A percentile compares a stretch with the other conserved stretches of the same genome.
Conservation (phyloP, 2,797 vertebrate genomes). For the Chiroxiphia lanceolata region DNA sequence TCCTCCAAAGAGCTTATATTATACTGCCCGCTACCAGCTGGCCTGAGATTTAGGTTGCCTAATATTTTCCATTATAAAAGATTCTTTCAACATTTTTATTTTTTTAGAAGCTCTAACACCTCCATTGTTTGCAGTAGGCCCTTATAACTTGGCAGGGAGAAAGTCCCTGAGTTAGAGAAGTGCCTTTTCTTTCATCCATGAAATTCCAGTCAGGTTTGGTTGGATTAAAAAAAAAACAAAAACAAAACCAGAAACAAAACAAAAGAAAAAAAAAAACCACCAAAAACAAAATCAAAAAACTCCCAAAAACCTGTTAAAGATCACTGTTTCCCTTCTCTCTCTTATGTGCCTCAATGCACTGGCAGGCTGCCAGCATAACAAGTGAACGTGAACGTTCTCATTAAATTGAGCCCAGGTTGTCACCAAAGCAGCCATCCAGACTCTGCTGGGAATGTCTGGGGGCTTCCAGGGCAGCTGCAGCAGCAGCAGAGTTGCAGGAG, state of each 20-base stretch:
- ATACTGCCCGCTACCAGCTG: conserved; percentile 57
- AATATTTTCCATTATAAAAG: conserved; percentile 68
- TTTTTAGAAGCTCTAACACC: conserved; percentile 67
- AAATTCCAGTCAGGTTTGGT: conserved; percentile 69
- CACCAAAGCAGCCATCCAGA: conserved; percentile 47
- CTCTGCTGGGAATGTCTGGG: conserved; percentile 48
- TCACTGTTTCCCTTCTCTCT: conserved; percentile 53
- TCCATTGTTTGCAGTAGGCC: conserved; percentile 59
- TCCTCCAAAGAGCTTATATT: conserved; percentile 31
- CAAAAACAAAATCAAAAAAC: neutral
- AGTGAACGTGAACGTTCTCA: conserved; percentile 50
- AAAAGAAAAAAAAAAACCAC: too few species aligned
- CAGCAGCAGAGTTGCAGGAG: neutral
- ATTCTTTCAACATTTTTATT: conserved; percentile 61
- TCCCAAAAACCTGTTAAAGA: neutral
- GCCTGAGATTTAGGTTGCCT: conserved; percentile 1
- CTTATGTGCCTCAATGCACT: conserved; percentile 49
- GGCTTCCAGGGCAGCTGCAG: conserved; percentile 32
- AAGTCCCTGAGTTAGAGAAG: conserved; percentile 58
- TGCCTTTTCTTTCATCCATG: conserved; percentile 67
- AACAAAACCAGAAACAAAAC: neutral
- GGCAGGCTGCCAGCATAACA: neutral
- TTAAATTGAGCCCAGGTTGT: conserved; percentile 56
- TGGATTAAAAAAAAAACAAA: neutral
- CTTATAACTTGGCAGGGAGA: conserved; percentile 64